Percentiles rank a stretch among this genome's conserved stretches.
phyloP scores from a whole-genome alignment of 1,140 invertebrate species.

The Liolophura sinensis region DNA sequence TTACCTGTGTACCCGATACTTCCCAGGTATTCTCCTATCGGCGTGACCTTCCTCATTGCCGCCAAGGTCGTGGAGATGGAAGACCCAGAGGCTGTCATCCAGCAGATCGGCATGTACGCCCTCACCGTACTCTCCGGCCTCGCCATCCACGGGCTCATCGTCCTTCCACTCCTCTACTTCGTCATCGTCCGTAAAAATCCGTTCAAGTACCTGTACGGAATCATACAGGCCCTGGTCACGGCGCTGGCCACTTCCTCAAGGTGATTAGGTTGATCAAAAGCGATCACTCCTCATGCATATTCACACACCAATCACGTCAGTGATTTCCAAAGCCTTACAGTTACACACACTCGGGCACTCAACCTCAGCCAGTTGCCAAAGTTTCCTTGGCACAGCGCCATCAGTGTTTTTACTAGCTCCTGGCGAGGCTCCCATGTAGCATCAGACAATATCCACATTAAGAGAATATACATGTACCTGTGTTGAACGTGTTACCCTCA shows the following conservation, averaged over 20 bases:
- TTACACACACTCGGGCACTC: too few relatives aligned
- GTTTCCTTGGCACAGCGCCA: too few relatives aligned
- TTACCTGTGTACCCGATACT: conserved; percentile 11
- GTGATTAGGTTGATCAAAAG: conserved; percentile 24
- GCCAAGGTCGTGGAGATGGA: conserved; percentile 86
- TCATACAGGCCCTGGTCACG: conserved; percentile 51
- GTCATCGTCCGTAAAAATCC: conserved; percentile 51
- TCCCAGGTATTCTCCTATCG: conserved; percentile 85
- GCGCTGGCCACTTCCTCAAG: conserved; percentile 57
- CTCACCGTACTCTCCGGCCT: conserved; percentile 50
- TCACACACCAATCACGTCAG: not conserved
- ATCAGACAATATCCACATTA: too few relatives aligned
- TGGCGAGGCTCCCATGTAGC: too few relatives aligned
- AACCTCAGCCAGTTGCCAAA: too few relatives aligned
- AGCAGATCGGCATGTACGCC: conserved; percentile 49
- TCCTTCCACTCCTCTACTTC: conserved; percentile 51
- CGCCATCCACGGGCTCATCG: conserved; percentile 51
- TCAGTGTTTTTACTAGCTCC: too few relatives aligned
- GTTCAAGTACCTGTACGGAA: conserved; percentile 37
- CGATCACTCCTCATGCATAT: not conserved
- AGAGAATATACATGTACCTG: too few relatives aligned
- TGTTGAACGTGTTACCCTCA: too few relatives aligned
- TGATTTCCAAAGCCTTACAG: not conserved
- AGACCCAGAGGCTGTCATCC: conserved; percentile 58
- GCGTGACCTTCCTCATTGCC: conserved; percentile 87